Base-by-base conservation (phyloP, 2,888 invertebrate genomes). In the Cotesia congregata region DNA sequence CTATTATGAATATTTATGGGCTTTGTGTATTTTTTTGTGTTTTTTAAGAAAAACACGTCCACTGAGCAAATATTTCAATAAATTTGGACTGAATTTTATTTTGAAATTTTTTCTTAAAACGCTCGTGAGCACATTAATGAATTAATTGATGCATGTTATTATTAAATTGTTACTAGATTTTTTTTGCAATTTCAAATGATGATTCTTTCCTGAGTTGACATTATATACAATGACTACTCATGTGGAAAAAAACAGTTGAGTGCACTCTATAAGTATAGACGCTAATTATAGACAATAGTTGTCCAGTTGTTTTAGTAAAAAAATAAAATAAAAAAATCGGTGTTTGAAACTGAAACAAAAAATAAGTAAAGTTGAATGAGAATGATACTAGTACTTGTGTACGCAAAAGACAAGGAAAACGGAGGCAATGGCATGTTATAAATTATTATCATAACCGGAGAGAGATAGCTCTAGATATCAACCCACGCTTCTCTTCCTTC, bases 401-500 rank as follows among this genome's bases (percentile, higher is more conserved):
- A 70, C 50, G 20, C 15, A 59, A 77, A 74, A 75, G 75, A 78
- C 64, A 81, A 82, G 80, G 78, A 82, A 80, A 75, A 79, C 78
- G 82, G 81, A 82, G 82, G 81, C 80, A 81, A 79, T 82, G 80
- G 82, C 81, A 81, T 73, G 12, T 50, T 50, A 50, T 50, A 50
- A 12, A 50, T 50, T 12, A 81, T 80, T 85, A 86, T 86, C 86
- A 76, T 82, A 82, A 84, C 82, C 82, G 82, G 83, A 82, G 82
- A 77, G 17, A 74, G 84, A 85, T 85, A 85, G 79, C 61, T n/a
- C 71, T 85, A 74, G 84, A 85, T 85, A 85, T 79, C 62, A n/a
- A 72, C 86, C 86, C 83, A 86, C 86, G 83, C 83, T 80, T 81
- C 81, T 82, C 83, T 84, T 84, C 84, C 85, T 86, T 85, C 85